These are phyloP conservation scores for Pogonomyrmex barbatus DNA, from an alignment of 1,140 invertebrate species.

Conservation along the genomic window DNA sequence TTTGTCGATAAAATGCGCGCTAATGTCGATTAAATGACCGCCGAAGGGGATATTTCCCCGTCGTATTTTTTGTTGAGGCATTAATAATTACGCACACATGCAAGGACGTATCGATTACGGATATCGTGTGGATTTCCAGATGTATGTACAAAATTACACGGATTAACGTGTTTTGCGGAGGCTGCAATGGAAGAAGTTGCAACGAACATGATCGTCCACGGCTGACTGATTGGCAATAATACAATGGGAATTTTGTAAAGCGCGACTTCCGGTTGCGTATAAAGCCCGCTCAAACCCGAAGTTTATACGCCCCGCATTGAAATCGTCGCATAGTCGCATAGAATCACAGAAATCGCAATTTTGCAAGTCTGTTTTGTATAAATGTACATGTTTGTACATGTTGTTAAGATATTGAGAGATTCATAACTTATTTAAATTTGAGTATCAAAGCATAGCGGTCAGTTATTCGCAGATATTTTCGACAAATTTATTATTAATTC, in stretches of 20 bases:
- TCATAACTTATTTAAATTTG: background rate
- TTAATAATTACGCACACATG: constrained; percentile 16
- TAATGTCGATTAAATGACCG: background rate
- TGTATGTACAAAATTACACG: constrained; percentile 29
- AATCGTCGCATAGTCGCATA: background rate
- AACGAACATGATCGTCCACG: constrained; percentile 20
- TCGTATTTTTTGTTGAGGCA: constrained; percentile 6
- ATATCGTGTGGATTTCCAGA: constrained; percentile 30
- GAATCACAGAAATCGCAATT: background rate
- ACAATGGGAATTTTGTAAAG: constrained; percentile 34
- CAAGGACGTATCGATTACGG: constrained; percentile 38
- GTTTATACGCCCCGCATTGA: background rate
- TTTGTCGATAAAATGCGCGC: background rate
- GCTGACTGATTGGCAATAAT: constrained; percentile 13
- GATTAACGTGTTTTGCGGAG: constrained; percentile 16
- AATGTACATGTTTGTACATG: background rate
- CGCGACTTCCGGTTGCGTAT: constrained; percentile 44
- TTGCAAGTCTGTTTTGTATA: background rate
- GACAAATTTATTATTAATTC: no score
- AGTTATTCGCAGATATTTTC: background rate
- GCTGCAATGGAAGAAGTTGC: constrained; percentile 23
- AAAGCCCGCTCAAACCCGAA: background rate
- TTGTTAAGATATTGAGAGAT: background rate
- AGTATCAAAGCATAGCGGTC: background rate
- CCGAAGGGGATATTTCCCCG: background rate